Base-by-base conservation (phyloP, 2,888 invertebrate species). In the Dryocosmus kuriphilus region DNA sequence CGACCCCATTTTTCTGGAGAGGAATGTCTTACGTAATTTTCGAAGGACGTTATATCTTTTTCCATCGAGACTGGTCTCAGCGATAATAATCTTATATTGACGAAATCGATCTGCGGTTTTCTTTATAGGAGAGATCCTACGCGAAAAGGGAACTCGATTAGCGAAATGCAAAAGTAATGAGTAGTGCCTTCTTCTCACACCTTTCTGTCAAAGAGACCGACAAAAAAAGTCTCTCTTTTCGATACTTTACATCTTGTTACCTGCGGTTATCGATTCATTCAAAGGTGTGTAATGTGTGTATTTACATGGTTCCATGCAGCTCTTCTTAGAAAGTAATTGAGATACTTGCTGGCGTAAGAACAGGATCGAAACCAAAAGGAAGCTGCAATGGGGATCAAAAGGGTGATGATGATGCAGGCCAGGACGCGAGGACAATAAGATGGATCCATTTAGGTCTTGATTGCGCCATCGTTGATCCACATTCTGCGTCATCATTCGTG, bases 381-480 rank as follows among this genome's bases (percentile, higher is more conserved):
- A 30, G 30, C 30, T 71, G 24, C 24, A 27, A 24, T 24, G 24
- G 8, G 5, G 60, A 65, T 65, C 38, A 41, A 65, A 41, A 41
- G 38, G 19, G 30, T 71, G 71, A 71, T 71, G 71, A 71, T 71
- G 71, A 67, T 67, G 51, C 71, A 46, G 51, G n/a, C 67, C 71
- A 71, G 51, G 51, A 51, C 71, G 19, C 71, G 71, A 51, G 71
- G 71, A 71, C 71, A 71, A 71, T 71, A 11, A 51, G 71, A 55
- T 71, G 71, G 51, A 51, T 71, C 71, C 67, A 67, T 67, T 67
- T 46, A 46, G 19, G 46, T 67, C 46, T 51, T 51, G 51, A 71
- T 71, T 71, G 71, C 51, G 51, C 71, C 71, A 71, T 51, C 51
- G 71, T 55, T 71, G 71, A 71, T 71, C 30, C 51, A 71, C 71